Percentiles rank a stretch among this genome's conserved stretches.
Conservation (phyloP, 2,113 vertebrate genomes). For the Ahaetulla prasina region DNA sequence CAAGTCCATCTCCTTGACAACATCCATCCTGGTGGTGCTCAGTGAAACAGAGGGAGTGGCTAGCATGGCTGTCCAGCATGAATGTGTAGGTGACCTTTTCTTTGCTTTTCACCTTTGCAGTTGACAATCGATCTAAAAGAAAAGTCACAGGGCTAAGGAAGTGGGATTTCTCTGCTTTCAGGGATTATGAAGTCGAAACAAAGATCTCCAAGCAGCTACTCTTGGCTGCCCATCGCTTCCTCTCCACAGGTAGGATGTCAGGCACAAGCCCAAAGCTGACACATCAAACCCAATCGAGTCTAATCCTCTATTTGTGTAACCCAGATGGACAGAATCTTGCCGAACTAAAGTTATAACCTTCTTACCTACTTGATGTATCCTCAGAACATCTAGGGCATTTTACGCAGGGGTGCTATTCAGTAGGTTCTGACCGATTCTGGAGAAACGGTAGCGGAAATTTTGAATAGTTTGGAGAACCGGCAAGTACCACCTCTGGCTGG, state of each 20-base stretch:
- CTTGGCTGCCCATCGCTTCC: conserved; percentile 91
- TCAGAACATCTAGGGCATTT: not conserved
- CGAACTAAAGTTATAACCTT: not conserved
- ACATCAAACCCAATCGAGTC: not conserved
- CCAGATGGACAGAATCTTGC: not conserved
- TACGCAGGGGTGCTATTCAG: not conserved
- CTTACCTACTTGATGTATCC: not conserved
- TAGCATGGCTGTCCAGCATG: not conserved
- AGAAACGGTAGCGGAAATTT: too few species aligned
- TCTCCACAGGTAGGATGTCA: conserved; percentile 83
- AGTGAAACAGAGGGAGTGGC: not conserved
- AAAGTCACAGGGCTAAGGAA: conserved; percentile 79
- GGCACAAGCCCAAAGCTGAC: not conserved
- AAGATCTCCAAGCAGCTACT: conserved; percentile 95
- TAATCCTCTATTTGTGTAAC: not conserved
- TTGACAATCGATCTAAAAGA: conserved; percentile 87
- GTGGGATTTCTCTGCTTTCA: conserved; percentile 91
- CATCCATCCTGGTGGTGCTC: not conserved
- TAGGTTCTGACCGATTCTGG: too few species aligned
- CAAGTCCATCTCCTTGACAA: not conserved
- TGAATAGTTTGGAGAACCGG: too few species aligned
- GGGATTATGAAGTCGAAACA: conserved; percentile 78
- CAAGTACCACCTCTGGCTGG: too few species aligned
- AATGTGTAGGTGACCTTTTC: not conserved
- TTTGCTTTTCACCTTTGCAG: conserved; percentile 53